Base-by-base conservation (phyloP, 2,113 vertebrate species). In the Proteles cristata region DNA sequence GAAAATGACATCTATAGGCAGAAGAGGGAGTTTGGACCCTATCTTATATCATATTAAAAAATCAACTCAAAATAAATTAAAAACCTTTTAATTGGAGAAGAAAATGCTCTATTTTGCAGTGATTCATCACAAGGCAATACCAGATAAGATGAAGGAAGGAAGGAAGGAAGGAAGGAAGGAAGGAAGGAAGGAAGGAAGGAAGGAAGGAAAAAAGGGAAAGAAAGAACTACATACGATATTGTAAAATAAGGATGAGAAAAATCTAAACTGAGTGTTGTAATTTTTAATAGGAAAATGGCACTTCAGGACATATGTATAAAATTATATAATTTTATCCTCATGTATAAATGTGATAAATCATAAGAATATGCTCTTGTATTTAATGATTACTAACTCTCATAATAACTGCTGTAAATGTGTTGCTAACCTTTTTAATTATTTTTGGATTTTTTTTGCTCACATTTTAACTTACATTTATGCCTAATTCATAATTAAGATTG, bases 71-170 rank as follows among this genome's bases (percentile, higher is more conserved):
- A 77, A 77, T 31, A 8, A 26, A 19, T 63, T 83, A 63, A 83
- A 63, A 35, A 11, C 5, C 25, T 97, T 98, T 98, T 98, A 97
- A 98, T 98, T 98, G 97, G 97, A 98, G 94, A 98, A 95, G 97
- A 96, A 98, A 74, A 96, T 74, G 93, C 97, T 98, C 95, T 98
- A n/a, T 98, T 98, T 98, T 98, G 97, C 98, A 97, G 98, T 96
- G 11, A 98, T 98, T 97, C 98, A 98, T 99, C 98, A 98, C 98
- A 98, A 98, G 97, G 97, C 97, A 98, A 97, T 98, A 96, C 97
- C 97, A 98, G 98, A 96, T 98, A 98, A 98, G 98, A 81, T 96
- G 86, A 97, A 95, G 97, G 88, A 96, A 97, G 96, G 94, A 97
- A 90, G 10, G 63, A 65, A 65, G 11, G 28, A 66, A 16, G 65